Evolutionary conservation across 2,113 vertebrate genomes (phyloP).

Genomic region (Tringa solitaria): DNA sequence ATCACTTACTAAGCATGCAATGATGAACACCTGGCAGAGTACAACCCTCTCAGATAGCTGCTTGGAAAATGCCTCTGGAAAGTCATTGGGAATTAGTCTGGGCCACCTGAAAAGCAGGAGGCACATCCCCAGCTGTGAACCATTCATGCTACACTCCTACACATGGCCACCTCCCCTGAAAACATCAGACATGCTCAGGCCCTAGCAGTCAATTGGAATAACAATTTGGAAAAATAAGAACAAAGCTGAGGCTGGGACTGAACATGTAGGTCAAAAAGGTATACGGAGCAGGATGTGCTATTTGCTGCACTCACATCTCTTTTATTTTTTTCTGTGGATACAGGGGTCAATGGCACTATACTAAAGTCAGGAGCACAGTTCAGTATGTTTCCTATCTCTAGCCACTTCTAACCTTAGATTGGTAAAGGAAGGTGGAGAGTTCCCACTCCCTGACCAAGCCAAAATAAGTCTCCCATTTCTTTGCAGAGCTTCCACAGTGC

Average conservation of each 20-base stretch:
- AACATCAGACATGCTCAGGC: accelerated
- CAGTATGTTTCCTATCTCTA: neutral
- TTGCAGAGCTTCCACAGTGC: neutral
- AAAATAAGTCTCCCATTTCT: neutral
- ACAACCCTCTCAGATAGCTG: neutral
- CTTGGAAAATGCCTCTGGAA: neutral
- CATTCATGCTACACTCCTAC: accelerated
- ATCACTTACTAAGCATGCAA: neutral
- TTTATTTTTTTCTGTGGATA: neutral
- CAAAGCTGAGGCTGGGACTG: neutral
- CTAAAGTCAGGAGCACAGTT: neutral
- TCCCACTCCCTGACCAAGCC: neutral
- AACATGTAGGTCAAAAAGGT: neutral
- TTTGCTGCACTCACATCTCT: neutral
- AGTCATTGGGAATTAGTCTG: neutral
- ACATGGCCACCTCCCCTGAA: neutral
- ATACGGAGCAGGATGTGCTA: neutral
- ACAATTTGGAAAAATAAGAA: neutral
- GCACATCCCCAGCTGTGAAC: neutral
- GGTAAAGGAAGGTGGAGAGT: neutral
- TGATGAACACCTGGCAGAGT: neutral
- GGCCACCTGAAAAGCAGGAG: neutral
- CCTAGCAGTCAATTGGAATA: neutral
- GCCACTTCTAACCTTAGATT: neutral
- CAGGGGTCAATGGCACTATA: no score